Evolutionary conservation across 1,140 invertebrate genomes (phyloP), one percentile per base, ranked within the genome.

Genomic region (Drosophila tropicalis): DNA sequence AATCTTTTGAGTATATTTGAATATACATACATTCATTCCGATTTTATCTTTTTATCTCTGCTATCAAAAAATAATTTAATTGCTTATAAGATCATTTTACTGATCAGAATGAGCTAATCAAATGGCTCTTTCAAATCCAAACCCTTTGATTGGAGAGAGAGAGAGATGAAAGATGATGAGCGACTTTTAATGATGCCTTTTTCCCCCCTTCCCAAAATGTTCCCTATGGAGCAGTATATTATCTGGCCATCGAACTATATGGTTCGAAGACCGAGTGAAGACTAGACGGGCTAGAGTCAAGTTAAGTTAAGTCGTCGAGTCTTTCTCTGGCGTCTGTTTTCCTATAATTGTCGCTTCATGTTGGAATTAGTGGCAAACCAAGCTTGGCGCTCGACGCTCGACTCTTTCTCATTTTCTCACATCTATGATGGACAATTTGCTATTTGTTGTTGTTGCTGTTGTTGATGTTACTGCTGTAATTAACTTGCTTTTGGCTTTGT

Each of bases 401-500:
- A 68, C 60, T 63, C 56, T 70, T 56, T 44, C 57, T 65, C 62
- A 34, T 40, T 75, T 44, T 54, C 79, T 36, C 56, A 58, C 73
- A 56, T 67, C 70, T 68, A 71, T 72, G 44, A 51, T 51, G 17
- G 44, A 51, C 44, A 51, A 51, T 51, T 51, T 51, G 65, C 60
- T 65, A 70, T 63, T 66, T 61, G 41, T 62, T 39, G 15, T 70
- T 56, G 41, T 15, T 39, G 34, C 3, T 70, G 55, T 32, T 55
- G 44, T 55, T 66, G 22, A 25, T 25, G 22, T 25, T 25, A 25
- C 72, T 69, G 69, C 44, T 60, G 63, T 70, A 82, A 86, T 86
- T 87, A 83, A 89, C 62, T 77, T 80, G 70, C 60, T 76, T 57
- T 57, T 32, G 39, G 34, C 25, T 15, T 60, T 39, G 19, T 19